Evolutionary conservation across 2,797 vertebrate genomes (phyloP).

Genomic region (Streptopelia turtur): DNA sequence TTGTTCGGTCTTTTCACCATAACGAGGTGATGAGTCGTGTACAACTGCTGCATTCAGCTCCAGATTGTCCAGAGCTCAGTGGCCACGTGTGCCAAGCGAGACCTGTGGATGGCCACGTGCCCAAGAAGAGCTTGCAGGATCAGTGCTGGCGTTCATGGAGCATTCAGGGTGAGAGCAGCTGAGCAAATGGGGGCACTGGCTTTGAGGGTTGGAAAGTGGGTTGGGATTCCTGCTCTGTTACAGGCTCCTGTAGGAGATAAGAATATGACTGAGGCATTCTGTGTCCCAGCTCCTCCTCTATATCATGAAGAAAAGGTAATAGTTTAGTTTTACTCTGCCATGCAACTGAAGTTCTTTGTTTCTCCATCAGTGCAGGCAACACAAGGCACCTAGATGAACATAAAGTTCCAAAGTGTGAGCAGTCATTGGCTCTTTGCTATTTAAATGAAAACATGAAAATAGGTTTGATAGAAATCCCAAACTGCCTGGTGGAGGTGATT

Average conservation of each 20-base stretch:
- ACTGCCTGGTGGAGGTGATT: not conserved
- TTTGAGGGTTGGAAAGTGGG: not conserved
- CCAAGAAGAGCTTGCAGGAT: too few relatives aligned
- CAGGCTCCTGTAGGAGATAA: not conserved
- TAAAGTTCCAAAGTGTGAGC: not conserved
- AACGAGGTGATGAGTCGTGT: not conserved
- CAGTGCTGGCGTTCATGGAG: not conserved
- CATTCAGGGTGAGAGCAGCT: not conserved
- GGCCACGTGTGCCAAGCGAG: rapidly evolving
- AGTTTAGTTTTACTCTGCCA: not conserved
- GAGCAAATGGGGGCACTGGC: not conserved
- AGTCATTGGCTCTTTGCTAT: not conserved
- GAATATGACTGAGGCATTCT: not conserved
- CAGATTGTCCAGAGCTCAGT: too few relatives aligned
- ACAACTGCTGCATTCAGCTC: not conserved
- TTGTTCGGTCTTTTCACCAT: not conserved
- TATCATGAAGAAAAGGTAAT: not conserved
- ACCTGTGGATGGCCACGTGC: not conserved
- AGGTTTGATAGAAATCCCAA: not conserved
- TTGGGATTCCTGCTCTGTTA: not conserved
- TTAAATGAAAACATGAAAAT: not conserved
- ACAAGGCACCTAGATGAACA: not conserved
- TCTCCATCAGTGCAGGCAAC: not conserved
- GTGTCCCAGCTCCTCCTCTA: not conserved
- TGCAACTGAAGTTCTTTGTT: not conserved